phyloP scores from a whole-genome alignment of 2,797 vertebrate species.

The Oryzias sinensis region DNA sequence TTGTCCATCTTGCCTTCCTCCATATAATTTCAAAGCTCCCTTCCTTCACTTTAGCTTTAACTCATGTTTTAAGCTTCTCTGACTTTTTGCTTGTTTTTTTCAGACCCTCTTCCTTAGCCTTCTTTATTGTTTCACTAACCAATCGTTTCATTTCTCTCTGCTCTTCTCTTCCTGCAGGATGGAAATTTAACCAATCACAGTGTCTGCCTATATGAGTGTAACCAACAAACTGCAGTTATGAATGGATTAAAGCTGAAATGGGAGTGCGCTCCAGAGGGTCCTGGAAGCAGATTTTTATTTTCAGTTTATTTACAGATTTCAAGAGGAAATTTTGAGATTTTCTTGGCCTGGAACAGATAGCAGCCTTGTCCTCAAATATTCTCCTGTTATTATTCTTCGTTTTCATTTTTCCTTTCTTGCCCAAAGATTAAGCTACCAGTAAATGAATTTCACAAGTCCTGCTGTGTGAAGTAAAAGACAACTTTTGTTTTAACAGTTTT shows the following conservation, averaged over 20 bases:
- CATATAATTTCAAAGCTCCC: not conserved
- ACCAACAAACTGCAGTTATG: constrained; percentile 5
- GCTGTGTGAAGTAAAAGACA: too few relatives aligned
- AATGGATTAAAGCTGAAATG: constrained; percentile 6
- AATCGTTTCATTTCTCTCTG: not conserved
- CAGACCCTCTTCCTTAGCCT: not conserved
- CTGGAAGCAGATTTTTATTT: constrained; percentile 25
- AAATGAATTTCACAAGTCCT: too few relatives aligned
- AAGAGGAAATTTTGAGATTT: constrained; percentile 15
- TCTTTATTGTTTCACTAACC: not conserved
- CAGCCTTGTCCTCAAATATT: too few relatives aligned
- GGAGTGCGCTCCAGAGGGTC: constrained; percentile 9
- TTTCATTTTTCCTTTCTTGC: too few relatives aligned
- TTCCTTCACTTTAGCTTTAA: not conserved
- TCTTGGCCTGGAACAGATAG: too few relatives aligned
- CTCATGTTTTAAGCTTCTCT: constrained; percentile 2
- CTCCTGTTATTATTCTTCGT: too few relatives aligned
- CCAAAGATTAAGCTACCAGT: too few relatives aligned
- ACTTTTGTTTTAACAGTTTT: too few relatives aligned
- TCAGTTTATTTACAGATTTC: constrained; percentile 35
- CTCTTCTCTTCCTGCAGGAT: not conserved
- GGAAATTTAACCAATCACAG: constrained; percentile 10
- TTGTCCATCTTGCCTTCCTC: not conserved
- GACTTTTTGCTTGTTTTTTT: not conserved
- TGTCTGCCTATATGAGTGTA: constrained; percentile 6